Percentiles rank a stretch among this genome's conserved stretches.
Evolutionary conservation across 2,888 invertebrate species (phyloP).

Genomic region (Vannuccia rotundouncinata): DNA sequence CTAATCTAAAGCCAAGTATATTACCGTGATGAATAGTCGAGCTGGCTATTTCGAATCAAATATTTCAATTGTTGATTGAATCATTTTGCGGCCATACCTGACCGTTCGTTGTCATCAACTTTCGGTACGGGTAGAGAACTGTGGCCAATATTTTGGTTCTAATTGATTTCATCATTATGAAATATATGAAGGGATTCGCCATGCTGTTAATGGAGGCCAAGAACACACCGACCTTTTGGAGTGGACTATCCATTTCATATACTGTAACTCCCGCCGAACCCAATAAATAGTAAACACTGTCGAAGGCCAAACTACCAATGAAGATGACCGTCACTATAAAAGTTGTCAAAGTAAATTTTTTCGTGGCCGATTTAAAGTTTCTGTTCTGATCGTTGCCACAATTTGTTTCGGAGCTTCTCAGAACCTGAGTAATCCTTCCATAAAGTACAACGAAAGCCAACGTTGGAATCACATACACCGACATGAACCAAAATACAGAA

Average conservation of each 20-base stretch:
- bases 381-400: background rate
- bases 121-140: no score
- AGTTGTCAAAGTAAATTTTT: slow-evolving; percentile 1
- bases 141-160: no score
- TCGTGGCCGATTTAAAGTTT: background rate
- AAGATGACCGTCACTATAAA: slow-evolving; percentile 37
- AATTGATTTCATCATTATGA: slow-evolving; percentile 27
- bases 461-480: background rate
- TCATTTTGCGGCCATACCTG: no score
- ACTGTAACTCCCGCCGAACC: background rate
- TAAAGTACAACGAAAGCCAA: background rate
- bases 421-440: background rate
- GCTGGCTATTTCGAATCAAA: no score
- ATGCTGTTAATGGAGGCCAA: slow-evolving; percentile 31
- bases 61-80: no score
- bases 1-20: no score
- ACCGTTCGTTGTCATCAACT: no score
- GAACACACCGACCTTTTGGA: slow-evolving; percentile 33
- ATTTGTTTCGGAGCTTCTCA: background rate
- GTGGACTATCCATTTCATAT: slow-evolving; percentile 22
- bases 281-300: slow-evolving; percentile 28
- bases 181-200: slow-evolving; percentile 37
- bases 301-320: slow-evolving; percentile 18
- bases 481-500: background rate
- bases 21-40: no score